Evolutionary conservation across 1,140 invertebrate genomes (phyloP).

Genomic region (Oppia nitens): DNA sequence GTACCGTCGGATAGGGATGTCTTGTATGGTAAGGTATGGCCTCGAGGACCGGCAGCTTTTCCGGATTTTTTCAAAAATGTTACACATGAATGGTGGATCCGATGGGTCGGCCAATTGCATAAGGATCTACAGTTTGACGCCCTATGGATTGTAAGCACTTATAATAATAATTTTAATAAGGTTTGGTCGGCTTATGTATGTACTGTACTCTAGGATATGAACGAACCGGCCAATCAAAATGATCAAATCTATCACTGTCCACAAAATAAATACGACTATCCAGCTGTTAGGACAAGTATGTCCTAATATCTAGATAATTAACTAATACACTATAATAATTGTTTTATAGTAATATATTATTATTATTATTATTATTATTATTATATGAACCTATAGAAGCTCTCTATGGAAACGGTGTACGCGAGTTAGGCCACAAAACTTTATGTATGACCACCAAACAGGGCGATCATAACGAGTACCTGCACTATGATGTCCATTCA

Average conservation of each 20-base stretch:
- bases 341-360: too few relatives aligned
- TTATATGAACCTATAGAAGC: too few relatives aligned
- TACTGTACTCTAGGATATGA: slow-evolving; percentile 18
- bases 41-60: neutral
- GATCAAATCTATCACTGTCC: slow-evolving; percentile 14
- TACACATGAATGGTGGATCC: slow-evolving; percentile 25
- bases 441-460: slow-evolving; percentile 65
- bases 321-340: neutral
- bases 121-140: slow-evolving; percentile 26
- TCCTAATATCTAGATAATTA: neutral
- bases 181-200: neutral
- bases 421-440: slow-evolving; percentile 45
- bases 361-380: too few relatives aligned
- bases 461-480: slow-evolving; percentile 34
- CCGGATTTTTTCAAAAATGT: too few relatives aligned
- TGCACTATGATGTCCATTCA: slow-evolving; percentile 63
- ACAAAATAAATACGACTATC: too few relatives aligned
- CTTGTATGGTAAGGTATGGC: neutral
- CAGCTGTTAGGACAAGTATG: too few relatives aligned
- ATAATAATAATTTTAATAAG: neutral
- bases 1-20: neutral
- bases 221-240: slow-evolving; percentile 18
- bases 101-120: slow-evolving; percentile 27
- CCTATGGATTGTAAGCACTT: neutral
- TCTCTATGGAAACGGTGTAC: too few relatives aligned